Percentiles rank a stretch among this genome's conserved stretches.
Evolutionary conservation across 2,888 invertebrate genomes (phyloP).

Genomic region (Tigriopus californicus): DNA sequence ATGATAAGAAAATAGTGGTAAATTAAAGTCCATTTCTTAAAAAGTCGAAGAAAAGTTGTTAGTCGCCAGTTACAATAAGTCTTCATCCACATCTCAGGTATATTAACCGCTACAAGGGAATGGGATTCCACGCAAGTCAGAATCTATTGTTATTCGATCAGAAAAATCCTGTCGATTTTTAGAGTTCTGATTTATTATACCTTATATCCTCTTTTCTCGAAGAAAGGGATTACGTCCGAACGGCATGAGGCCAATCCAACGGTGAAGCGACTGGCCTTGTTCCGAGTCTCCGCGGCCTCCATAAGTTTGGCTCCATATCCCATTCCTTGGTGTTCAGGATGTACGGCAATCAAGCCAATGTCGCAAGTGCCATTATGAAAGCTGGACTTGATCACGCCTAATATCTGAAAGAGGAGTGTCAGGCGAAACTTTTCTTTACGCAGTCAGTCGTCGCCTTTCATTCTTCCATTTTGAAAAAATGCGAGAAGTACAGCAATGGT

Average conservation of each 20-base stretch:
- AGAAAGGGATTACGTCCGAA: background rate
- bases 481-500: too few relatives aligned
- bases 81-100: too few relatives aligned
- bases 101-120: too few relatives aligned
- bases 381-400: background rate
- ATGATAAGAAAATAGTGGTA: too few relatives aligned
- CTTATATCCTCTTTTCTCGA: background rate
- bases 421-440: too few relatives aligned
- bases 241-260: constrained; percentile 6
- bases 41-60: too few relatives aligned
- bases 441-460: background rate
- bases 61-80: too few relatives aligned
- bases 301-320: constrained; percentile 9
- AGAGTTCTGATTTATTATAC: background rate
- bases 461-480: too few relatives aligned
- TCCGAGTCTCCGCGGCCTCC: constrained; percentile 1
- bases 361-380: constrained; percentile 2
- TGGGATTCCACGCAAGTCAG: too few relatives aligned
- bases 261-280: background rate
- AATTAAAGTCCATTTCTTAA: too few relatives aligned
- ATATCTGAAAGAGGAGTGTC: background rate
- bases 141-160: too few relatives aligned
- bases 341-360: constrained; percentile 1
- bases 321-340: background rate
- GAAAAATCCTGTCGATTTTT: too few relatives aligned